Conservation (phyloP, 2,888 invertebrate genomes). For the Dynastes maya region DNA sequence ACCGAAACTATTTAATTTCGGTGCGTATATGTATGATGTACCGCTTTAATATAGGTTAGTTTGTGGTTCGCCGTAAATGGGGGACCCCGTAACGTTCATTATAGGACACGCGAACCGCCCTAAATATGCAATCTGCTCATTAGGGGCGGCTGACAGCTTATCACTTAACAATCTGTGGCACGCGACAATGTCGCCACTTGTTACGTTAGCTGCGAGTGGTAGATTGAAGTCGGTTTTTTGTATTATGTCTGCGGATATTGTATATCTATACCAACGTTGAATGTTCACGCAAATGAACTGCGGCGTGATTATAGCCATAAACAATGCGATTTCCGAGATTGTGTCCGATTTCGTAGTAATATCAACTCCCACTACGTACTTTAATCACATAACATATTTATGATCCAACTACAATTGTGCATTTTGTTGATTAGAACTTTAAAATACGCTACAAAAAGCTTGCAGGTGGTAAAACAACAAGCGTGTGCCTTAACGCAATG, state of each 20-base stretch:
- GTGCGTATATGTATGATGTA: slow-evolving; percentile 45
- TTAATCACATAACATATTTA: not conserved
- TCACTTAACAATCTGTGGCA: slow-evolving; percentile 51
- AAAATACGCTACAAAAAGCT: too few species aligned
- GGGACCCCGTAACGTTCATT: slow-evolving; percentile 45
- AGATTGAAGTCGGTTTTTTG: slow-evolving; percentile 39
- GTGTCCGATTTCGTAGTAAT: slow-evolving; percentile 16
- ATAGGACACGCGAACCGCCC: slow-evolving; percentile 49
- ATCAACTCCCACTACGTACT: not conserved
- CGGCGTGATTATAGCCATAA: slow-evolving; percentile 26
- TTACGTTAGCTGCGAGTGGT: slow-evolving; percentile 41
- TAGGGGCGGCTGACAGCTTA: slow-evolving; percentile 52
- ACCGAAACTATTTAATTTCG: slow-evolving; percentile 46
- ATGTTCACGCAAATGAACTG: slow-evolving; percentile 8
- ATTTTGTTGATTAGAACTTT: not conserved
- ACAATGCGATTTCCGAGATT: slow-evolving; percentile 33
- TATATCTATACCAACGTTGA: slow-evolving; percentile 13
- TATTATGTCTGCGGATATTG: not conserved
- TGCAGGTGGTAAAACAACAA: too few species aligned
- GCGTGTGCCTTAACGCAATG: too few species aligned
- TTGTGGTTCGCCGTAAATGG: slow-evolving; percentile 50
- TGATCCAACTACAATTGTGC: not conserved
- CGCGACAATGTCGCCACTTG: slow-evolving; percentile 48
- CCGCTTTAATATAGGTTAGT: slow-evolving; percentile 50
- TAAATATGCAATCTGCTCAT: slow-evolving; percentile 54